Evolutionary conservation across 1,140 invertebrate species (phyloP).

Genomic region (Brachionus asplanchnoidis): DNA sequence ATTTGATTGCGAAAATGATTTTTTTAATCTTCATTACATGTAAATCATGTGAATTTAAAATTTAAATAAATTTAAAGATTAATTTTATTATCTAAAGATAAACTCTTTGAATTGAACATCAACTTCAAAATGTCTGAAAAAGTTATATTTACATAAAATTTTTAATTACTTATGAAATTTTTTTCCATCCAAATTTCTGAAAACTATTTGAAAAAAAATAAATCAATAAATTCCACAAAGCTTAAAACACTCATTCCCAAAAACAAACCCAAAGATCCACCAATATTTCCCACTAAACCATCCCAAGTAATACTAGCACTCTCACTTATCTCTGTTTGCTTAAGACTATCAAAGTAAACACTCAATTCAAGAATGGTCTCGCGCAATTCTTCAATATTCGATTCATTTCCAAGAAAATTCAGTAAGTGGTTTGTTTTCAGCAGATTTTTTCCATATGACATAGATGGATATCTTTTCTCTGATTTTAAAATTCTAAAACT

Average conservation of each 20-base stretch:
- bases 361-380: neutral
- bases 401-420: neutral
- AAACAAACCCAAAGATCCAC: constrained; percentile 22
- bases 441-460: neutral
- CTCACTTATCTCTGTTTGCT: too few relatives aligned
- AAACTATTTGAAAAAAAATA: too few relatives aligned
- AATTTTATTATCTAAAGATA: too few relatives aligned
- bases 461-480: neutral
- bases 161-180: too few relatives aligned
- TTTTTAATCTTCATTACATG: too few relatives aligned
- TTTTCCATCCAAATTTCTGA: too few relatives aligned
- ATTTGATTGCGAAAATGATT: too few relatives aligned
- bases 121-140: too few relatives aligned
- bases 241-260: constrained; percentile 12
- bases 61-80: too few relatives aligned
- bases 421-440: neutral
- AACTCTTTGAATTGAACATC: too few relatives aligned
- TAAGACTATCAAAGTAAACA: neutral
- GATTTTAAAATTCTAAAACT: neutral
- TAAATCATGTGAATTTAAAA: too few relatives aligned
- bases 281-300: neutral
- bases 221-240: neutral
- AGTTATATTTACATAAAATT: too few relatives aligned
- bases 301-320: neutral
- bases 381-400: neutral